A percentile compares a stretch with the other conserved stretches of the same genome.
Conservation (phyloP, 2,113 vertebrate species). For the Apaloderma vittatum region DNA sequence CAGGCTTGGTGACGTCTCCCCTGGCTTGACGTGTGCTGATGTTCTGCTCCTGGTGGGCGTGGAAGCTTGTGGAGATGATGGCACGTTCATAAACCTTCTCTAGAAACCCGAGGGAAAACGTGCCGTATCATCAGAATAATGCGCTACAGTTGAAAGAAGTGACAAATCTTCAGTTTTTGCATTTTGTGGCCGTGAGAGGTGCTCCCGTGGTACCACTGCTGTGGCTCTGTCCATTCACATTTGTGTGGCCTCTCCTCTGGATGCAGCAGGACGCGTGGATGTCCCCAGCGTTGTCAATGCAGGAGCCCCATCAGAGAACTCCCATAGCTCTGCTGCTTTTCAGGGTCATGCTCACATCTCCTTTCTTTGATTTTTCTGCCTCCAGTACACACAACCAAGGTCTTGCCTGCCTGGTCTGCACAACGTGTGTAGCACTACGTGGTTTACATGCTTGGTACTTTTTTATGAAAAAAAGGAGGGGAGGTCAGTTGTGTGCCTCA, state of each 20-base stretch:
- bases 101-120: neutral
- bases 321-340: neutral
- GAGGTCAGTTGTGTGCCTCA: neutral
- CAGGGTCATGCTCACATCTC: neutral
- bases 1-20: neutral
- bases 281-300: neutral
- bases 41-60: rapidly evolving
- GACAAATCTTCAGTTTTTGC: neutral
- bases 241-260: neutral
- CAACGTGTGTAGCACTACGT: rapidly evolving
- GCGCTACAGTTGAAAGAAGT: neutral
- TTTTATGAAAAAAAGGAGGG: neutral
- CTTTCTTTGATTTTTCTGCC: neutral
- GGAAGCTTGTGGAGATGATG: neutral
- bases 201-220: neutral
- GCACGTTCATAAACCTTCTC: rapidly evolving
- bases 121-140: rapidly evolving
- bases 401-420: neutral
- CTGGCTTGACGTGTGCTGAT: rapidly evolving
- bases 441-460: neutral
- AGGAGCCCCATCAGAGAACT: rapidly evolving
- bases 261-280: neutral
- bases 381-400: neutral
- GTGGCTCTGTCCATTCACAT: neutral
- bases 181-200: neutral